phyloP scores from a whole-genome alignment of 2,888 invertebrate species.

The Candidula unifasciata region DNA sequence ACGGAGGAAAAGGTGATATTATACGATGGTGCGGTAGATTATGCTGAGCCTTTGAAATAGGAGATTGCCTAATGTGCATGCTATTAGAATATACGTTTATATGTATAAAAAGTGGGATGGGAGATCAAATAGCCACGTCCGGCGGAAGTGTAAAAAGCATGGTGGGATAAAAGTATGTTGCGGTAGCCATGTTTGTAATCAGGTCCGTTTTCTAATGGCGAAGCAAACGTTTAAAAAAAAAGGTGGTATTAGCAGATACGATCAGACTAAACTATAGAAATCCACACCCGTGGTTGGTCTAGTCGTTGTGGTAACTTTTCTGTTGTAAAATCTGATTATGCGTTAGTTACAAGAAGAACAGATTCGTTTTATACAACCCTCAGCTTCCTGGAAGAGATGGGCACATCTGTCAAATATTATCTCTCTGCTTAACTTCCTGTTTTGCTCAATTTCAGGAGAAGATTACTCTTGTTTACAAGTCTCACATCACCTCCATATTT shows the following conservation, averaged over 20 bases:
- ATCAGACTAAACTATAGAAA: no score
- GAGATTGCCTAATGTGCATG: not conserved
- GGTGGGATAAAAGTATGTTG: not conserved
- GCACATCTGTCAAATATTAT: slow-evolving; percentile 27
- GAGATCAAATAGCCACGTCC: slow-evolving; percentile 31
- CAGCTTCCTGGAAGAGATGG: slow-evolving; percentile 2
- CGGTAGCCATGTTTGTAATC: not conserved
- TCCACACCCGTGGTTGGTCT: no score
- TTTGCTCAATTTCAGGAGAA: not conserved
- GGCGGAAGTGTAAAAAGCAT: slow-evolving; percentile 24
- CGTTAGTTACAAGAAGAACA: no score
- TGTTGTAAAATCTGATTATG: no score
- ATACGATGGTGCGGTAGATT: no score
- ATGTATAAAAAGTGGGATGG: not conserved
- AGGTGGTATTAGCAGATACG: no score
- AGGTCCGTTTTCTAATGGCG: not conserved
- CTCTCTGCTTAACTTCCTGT: slow-evolving; percentile 39
- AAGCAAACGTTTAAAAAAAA: no score
- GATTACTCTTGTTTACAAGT: not conserved
- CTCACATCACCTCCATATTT: not conserved
- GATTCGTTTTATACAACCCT: not conserved
- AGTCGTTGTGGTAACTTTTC: no score
- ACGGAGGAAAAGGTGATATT: no score
- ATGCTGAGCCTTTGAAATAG: slow-evolving; percentile 3
- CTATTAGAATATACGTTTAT: not conserved